Conservation (phyloP, 2,797 vertebrate genomes). For the Sarcoramphus papa region DNA sequence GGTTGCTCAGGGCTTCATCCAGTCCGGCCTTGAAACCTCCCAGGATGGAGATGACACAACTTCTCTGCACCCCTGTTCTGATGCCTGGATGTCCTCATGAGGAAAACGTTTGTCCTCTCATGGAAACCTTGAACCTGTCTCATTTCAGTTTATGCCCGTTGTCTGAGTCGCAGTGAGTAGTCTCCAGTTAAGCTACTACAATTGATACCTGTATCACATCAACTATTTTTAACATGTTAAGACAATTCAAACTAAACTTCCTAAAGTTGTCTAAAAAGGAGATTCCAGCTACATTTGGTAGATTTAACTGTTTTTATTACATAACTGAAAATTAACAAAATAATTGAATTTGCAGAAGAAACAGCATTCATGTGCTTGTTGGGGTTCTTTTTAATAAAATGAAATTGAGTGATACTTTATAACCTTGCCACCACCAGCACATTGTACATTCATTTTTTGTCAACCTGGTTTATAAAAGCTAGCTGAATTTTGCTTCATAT, state of each 20-base stretch:
- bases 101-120: not conserved
- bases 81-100: not conserved
- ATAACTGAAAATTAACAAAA: slow-evolving; percentile 1
- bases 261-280: not conserved
- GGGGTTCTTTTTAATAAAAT: not conserved
- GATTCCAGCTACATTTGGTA: not conserved
- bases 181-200: not conserved
- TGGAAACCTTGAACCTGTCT: not conserved
- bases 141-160: not conserved
- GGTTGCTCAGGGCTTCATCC: not conserved
- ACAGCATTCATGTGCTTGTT: not conserved
- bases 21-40: not conserved
- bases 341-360: not conserved
- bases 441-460: not conserved
- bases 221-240: not conserved
- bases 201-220: not conserved
- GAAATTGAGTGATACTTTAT: not conserved
- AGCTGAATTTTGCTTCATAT: not conserved
- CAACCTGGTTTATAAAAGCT: not conserved
- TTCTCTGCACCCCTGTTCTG: no score
- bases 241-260: not conserved
- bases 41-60: not conserved
- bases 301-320: not conserved
- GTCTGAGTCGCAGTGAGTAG: not conserved
- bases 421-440: not conserved